Evolutionary conservation across 2,113 vertebrate genomes (phyloP), one percentile per base, ranked within the genome.

Genomic region (Alouatta palliata): DNA sequence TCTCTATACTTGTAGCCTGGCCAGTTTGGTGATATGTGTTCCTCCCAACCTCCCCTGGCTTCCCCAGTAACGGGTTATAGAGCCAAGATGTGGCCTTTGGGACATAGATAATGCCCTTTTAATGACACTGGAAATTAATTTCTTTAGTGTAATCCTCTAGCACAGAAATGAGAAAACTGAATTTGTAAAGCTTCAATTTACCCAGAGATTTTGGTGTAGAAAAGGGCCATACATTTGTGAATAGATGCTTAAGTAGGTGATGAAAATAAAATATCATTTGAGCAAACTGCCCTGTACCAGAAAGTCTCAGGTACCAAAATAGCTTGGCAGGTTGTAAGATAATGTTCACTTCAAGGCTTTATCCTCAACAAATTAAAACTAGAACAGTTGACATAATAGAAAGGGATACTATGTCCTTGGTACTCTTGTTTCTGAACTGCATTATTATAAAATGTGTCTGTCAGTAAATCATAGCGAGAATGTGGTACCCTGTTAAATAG

Each of bases 381-480:
- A 23, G n/a, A 98, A 86, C 97, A 96, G 83, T 71, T 97, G 96
- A 97, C 98, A 97, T 97, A 98, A 98, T 97, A 97, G 97, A 98
- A 97, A 97, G 95, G 92, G 90, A 45, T 98, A 96, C 94, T 92
- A 71, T 97, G 85, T 97, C 92, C 95, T 98, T 98, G 97, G 95
- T 97, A 77, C 95, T 96, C 95, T 97, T 97, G 93, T 96, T 92
- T 97, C 91, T 94, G 68, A 97, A 95, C 73, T 95, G 92, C 97
- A 94, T 93, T 47, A 30, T 85, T 40, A 96, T 87, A 87, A 71
- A 98, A 98, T 98, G 97, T 98, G 98, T 98, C 98, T 97, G 98
- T 96, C 93, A 97, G 76, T 97, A 87, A 97, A 95, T 97, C 85
- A 97, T 11, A 86, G 7, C 93, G 64, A 97, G 88, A 97, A 21